Evolutionary conservation across 23 tunicate genomes (phyloP).

Genomic region (Ascidia mentula): DNA sequence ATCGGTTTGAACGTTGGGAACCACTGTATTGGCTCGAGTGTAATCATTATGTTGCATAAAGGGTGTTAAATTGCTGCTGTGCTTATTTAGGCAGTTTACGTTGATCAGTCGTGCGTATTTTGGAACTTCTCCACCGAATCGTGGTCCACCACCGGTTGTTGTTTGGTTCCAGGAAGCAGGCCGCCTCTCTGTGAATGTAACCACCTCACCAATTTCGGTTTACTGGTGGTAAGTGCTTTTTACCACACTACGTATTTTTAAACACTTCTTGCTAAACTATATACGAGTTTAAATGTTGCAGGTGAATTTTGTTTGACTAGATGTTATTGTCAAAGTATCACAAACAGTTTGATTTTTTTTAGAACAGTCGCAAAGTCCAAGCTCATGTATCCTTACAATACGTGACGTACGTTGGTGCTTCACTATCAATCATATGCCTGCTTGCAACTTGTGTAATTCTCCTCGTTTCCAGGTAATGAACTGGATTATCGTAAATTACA

Average conservation of each 20-base stretch:
- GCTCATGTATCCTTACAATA: background rate
- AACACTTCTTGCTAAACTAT: too few relatives aligned
- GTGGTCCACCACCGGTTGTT: conserved; percentile 60
- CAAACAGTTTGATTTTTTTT: too few relatives aligned
- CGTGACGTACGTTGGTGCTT: background rate
- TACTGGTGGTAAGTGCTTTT: conserved; percentile 28
- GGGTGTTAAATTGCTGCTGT: background rate
- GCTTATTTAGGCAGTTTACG: background rate
- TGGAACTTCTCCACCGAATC: conserved; percentile 41
- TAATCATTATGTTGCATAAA: too few relatives aligned
- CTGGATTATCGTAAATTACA: too few relatives aligned
- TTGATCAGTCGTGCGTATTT: conserved; percentile 37
- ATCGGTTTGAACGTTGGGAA: too few relatives aligned
- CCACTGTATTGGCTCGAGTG: too few relatives aligned
- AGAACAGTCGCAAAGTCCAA: background rate
- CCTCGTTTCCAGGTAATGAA: background rate
- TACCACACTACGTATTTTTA: too few relatives aligned
- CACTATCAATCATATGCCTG: background rate
- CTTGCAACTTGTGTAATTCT: background rate
- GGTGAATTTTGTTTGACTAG: too few relatives aligned
- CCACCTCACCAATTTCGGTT: conserved; percentile 60
- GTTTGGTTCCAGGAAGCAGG: background rate
- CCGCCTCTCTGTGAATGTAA: conserved; percentile 41
- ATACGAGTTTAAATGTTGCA: too few relatives aligned
- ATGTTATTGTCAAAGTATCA: too few relatives aligned